Evolutionary conservation across 2,888 invertebrate genomes (phyloP).

Genomic region (Pollenia labialis): DNA sequence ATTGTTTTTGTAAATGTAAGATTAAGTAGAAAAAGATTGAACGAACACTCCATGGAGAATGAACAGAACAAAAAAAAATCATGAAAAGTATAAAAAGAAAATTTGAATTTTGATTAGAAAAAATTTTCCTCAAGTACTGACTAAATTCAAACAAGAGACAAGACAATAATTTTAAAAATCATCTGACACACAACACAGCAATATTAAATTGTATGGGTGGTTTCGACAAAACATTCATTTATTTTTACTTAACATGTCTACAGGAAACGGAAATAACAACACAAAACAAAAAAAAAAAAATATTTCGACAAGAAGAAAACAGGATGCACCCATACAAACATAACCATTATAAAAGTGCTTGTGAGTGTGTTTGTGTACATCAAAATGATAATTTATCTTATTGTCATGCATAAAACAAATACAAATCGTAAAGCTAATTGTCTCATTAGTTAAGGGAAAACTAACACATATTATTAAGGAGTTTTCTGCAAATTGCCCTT

Average conservation of each 20-base stretch:
- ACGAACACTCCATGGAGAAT: slow-evolving; percentile 39
- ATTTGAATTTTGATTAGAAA: slow-evolving; percentile 84
- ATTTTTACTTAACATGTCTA: slow-evolving; percentile 60
- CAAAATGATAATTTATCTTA: slow-evolving; percentile 70
- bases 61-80: slow-evolving; percentile 10
- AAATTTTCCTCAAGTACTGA: slow-evolving; percentile 74
- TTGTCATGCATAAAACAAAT: slow-evolving; percentile 71
- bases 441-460: slow-evolving; percentile 71
- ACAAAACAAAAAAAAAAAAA: slow-evolving; percentile 26
- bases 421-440: slow-evolving; percentile 73
- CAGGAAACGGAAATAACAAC: slow-evolving; percentile 71
- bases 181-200: background rate
- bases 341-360: background rate
- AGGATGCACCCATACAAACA: slow-evolving; percentile 50
- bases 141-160: background rate
- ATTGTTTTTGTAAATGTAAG: background rate
- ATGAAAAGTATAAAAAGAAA: slow-evolving; percentile 73
- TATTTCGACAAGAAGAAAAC: slow-evolving; percentile 68
- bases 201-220: slow-evolving; percentile 1
- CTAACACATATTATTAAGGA: slow-evolving; percentile 57
- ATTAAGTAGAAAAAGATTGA: slow-evolving; percentile 24
- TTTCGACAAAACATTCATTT: slow-evolving; percentile 27
- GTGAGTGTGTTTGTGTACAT: slow-evolving; percentile 21
- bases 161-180: slow-evolving; percentile 23
- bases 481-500: slow-evolving; percentile 63